Evolutionary conservation across 1,140 invertebrate species (phyloP).

Genomic region (Drepana arcuata): DNA sequence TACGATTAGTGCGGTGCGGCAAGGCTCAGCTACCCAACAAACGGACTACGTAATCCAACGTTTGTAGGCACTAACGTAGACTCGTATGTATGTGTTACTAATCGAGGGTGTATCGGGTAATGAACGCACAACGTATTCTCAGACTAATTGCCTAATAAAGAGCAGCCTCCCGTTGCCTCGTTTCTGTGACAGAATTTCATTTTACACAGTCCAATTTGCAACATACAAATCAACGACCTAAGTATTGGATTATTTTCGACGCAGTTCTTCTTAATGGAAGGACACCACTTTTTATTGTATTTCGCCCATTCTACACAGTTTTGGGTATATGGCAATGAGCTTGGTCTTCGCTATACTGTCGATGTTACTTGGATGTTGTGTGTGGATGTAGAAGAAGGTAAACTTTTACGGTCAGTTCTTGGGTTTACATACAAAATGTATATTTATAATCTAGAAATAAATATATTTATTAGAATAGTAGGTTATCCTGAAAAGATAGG

Average conservation of each 20-base stretch:
- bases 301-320: too few species aligned
- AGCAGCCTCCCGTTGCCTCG: constrained; percentile 19
- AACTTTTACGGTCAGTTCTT: too few species aligned
- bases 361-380: too few species aligned
- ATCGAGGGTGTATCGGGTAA: constrained; percentile 23
- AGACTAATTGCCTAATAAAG: constrained; percentile 46
- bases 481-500: too few species aligned
- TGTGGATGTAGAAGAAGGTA: too few species aligned
- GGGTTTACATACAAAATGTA: too few species aligned
- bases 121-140: constrained; percentile 34
- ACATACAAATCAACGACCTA: constrained; percentile 4
- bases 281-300: too few species aligned
- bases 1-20: constrained; percentile 12
- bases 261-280: too few species aligned
- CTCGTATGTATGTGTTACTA: constrained; percentile 5
- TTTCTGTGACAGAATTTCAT: constrained; percentile 21
- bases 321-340: too few species aligned
- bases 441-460: too few species aligned
- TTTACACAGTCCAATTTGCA: constrained; percentile 6
- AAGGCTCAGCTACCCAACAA: background rate
- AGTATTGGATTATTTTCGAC: constrained; percentile 18
- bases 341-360: too few species aligned
- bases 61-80: background rate
- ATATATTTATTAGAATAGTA: too few species aligned
- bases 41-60: background rate